Conservation (phyloP, 2,888 invertebrate species). For the Mactromeris polynyma region DNA sequence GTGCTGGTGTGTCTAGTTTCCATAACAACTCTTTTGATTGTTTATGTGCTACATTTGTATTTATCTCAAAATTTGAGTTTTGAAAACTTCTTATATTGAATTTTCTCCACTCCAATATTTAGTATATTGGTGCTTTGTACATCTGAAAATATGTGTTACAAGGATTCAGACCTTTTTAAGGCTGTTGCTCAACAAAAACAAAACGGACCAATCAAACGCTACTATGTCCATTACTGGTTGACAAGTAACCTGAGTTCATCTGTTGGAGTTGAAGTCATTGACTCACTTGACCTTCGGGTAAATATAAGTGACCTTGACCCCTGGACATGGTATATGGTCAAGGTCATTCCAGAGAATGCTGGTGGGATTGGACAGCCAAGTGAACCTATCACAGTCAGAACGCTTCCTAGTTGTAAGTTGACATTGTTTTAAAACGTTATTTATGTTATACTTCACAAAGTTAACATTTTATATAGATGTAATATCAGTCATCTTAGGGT, state of each 20-base stretch:
- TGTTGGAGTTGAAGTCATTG: constrained; percentile 56
- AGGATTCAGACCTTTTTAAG: constrained; percentile 54
- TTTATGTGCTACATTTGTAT: no score
- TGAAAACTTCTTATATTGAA: no score
- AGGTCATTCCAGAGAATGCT: constrained; percentile 77
- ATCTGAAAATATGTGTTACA: background rate
- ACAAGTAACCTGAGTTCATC: constrained; percentile 56
- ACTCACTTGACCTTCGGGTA: constrained; percentile 60
- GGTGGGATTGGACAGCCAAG: constrained; percentile 75
- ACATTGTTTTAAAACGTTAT: no score
- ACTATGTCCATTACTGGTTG: constrained; percentile 72
- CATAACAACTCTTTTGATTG: no score
- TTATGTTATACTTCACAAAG: no score
- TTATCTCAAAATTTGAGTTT: no score
- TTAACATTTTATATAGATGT: no score
- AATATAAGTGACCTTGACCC: constrained; percentile 76
- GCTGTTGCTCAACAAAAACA: constrained; percentile 64
- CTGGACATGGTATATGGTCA: constrained; percentile 78
- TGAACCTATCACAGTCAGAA: constrained; percentile 65
- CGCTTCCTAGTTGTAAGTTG: constrained; percentile 75
- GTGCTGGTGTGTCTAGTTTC: no score
- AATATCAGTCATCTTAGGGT: no score
- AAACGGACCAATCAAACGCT: constrained; percentile 76
- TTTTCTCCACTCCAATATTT: background rate
- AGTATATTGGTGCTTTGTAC: background rate